Conservation (phyloP, 2,797 vertebrate species). For the Sylvilagus floridanus region DNA sequence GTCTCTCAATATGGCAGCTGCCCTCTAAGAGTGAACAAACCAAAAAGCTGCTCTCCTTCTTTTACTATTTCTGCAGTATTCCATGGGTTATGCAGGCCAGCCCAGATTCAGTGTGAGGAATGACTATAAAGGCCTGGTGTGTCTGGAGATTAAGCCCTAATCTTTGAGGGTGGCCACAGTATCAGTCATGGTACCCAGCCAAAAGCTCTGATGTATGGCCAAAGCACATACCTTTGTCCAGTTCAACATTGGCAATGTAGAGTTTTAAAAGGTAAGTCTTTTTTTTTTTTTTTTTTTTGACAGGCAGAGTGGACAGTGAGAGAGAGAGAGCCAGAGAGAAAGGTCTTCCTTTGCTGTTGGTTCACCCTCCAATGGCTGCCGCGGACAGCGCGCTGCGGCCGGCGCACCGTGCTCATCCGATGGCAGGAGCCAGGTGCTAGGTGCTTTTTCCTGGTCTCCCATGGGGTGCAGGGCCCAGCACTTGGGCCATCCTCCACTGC, state of each 20-base stretch:
- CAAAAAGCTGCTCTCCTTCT: background rate
- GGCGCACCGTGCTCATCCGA: too few species aligned
- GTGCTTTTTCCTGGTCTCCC: too few species aligned
- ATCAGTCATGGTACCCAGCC: background rate
- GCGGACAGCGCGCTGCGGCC: too few species aligned
- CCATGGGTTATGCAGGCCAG: background rate
- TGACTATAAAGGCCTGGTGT: too few species aligned
- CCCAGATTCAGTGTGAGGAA: background rate
- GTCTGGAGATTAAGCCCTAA: background rate
- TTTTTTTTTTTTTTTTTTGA: too few species aligned
- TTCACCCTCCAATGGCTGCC: too few species aligned
- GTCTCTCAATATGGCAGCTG: background rate
- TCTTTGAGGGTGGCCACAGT: background rate
- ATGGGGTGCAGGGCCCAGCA: too few species aligned
- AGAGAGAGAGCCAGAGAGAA: too few species aligned
- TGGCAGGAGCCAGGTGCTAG: too few species aligned
- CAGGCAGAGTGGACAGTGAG: too few species aligned
- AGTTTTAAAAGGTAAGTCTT: background rate
- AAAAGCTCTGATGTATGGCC: background rate
- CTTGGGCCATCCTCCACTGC: too few species aligned
- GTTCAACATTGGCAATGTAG: background rate
- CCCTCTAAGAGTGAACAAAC: background rate
- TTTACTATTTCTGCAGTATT: background rate
- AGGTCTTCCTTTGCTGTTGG: too few species aligned
- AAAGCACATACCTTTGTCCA: background rate